Base-by-base conservation (phyloP, 2,113 vertebrate genomes). In the Pedionomus torquatus region DNA sequence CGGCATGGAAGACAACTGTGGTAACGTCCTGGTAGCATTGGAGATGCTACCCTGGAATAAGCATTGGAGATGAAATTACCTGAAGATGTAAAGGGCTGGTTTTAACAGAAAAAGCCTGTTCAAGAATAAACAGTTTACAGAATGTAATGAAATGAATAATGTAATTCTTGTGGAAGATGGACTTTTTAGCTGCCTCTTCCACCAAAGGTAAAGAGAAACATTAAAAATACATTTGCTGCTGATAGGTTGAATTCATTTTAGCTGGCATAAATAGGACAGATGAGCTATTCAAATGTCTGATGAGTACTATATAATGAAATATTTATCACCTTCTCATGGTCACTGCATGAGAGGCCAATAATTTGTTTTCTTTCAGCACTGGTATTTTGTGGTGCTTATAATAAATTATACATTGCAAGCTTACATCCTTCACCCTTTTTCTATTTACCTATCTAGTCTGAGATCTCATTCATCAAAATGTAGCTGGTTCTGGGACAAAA, bases 161-260 rank as follows among this genome's bases (percentile, higher is more conserved):
- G 31, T 30, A 33, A 79, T 78, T 85, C 28, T 17, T 69, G 69
- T 60, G 64, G 89, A 96, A 93, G 81, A 89, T 63, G 69, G 82
- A 70, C 93, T 95, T 95, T 91, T 76, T 75, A 95, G 86, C 78
- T 65, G 66, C 52, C 21, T 58, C 69, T 94, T 93, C 71, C 74
- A 91, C 35, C 43, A 71, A 80, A 97, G 96, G 96, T 94, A 95
- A 97, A 83, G 81, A 83, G 91, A 96, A 90, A 64, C 97, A 98
- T 98, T 98, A 98, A 98, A 98, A 97, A 98, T 98, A 91, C 96
- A 98, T 98, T 97, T 93, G 65, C 94, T 89, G 74, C 96, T 97
- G 97, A 98, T 98, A 98, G 98, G 97, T 61, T 97, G 97, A 98
- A 97, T 98, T 98, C 97, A 98, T 98, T 98, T 97, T 96, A 97